Evolutionary conservation across 1,140 invertebrate species (phyloP).

Genomic region (Anastrepha obliqua): DNA sequence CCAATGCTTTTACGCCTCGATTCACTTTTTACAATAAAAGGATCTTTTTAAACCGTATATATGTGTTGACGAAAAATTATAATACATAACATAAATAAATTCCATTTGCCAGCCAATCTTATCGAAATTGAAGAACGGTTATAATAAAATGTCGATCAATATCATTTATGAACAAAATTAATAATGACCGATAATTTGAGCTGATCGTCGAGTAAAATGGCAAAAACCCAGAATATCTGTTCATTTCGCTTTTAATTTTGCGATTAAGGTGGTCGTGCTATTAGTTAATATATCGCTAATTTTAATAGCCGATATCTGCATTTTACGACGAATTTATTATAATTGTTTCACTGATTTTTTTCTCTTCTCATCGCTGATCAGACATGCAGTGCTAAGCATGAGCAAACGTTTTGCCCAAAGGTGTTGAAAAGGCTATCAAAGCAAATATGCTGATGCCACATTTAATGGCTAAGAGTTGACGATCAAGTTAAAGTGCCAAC

Average conservation of each 20-base stretch:
- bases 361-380: neutral
- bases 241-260: neutral
- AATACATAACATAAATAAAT: too few species aligned
- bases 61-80: too few species aligned
- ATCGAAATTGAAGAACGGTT: neutral
- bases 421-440: constrained; percentile 17
- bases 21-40: too few species aligned
- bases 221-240: neutral
- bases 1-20: too few species aligned
- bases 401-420: neutral
- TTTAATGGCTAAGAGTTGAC: constrained; percentile 19
- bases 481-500: neutral
- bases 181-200: neutral
- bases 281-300: neutral
- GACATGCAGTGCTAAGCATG: neutral
- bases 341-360: neutral
- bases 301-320: constrained; percentile 18
- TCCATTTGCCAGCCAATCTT: neutral
- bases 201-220: neutral
- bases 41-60: too few species aligned
- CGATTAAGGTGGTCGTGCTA: neutral
- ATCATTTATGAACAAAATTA: neutral
- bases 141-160: neutral
- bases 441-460: constrained; percentile 38
- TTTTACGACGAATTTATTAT: constrained; percentile 42